Evolutionary conservation across 30 jellyfish, hydroid and myxozoan species (phyloP).

Genomic region (Haliclystus octoradiatus): DNA sequence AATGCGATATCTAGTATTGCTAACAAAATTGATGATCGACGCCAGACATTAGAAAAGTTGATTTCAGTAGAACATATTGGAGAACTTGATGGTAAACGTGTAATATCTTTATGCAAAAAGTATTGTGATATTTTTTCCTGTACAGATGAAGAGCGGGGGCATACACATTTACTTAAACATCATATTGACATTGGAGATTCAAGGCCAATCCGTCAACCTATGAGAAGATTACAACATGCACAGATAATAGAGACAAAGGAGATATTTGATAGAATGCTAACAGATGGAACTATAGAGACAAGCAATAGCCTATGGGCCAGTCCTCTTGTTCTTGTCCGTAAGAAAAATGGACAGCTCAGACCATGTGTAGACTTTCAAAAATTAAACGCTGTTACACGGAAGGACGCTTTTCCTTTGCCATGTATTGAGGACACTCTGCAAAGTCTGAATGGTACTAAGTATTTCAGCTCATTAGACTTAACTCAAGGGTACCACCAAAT

Average conservation of each 20-base stretch:
- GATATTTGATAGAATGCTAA: constrained; percentile 19
- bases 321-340: too few relatives aligned
- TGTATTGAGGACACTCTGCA: constrained; percentile 25
- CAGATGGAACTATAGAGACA: constrained; percentile 29
- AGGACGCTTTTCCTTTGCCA: too few relatives aligned
- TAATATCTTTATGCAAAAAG: neutral
- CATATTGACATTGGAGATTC: constrained; percentile 31
- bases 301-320: constrained; percentile 42
- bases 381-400: constrained; percentile 24
- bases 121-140: neutral
- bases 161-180: constrained; percentile 20
- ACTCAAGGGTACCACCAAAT: too few relatives aligned
- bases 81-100: neutral
- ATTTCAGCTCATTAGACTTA: constrained; percentile 28
- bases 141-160: neutral
- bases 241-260: constrained; percentile 15
- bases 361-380: too few relatives aligned
- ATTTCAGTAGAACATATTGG: neutral
- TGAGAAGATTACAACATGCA: constrained; percentile 25
- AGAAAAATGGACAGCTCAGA: too few relatives aligned
- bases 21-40: neutral
- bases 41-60: neutral
- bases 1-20: neutral
- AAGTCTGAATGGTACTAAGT: constrained; percentile 14
- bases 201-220: constrained; percentile 27